Conservation (phyloP, 2,797 vertebrate genomes). For the Passerculus sandwichensis region DNA sequence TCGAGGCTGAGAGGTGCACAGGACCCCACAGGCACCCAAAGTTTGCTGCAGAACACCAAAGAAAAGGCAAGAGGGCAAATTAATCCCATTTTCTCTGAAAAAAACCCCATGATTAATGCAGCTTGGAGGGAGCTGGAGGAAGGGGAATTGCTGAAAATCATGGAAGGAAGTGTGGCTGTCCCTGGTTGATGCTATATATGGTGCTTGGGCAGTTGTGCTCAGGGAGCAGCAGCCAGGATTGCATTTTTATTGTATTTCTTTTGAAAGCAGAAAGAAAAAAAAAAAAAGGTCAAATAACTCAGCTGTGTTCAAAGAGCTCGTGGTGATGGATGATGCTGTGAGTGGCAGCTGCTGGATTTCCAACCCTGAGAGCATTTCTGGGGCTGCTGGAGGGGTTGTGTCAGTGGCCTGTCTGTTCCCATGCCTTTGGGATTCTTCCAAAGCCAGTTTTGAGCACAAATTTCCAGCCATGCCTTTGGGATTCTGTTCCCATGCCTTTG, state of each 20-base stretch:
- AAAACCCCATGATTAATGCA: constrained; percentile 14
- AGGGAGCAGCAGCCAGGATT: constrained; percentile 25
- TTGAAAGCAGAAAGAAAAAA: not conserved
- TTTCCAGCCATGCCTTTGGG: too few species aligned
- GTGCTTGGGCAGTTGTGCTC: constrained; percentile 51
- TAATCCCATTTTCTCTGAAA: not conserved
- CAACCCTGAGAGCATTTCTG: not conserved
- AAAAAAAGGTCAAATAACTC: constrained; percentile 6
- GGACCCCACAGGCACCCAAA: not conserved
- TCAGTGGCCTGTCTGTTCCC: not conserved
- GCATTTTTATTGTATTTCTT: constrained; percentile 57
- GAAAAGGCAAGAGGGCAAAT: not conserved
- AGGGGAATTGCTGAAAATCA: not conserved
- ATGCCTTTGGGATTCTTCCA: not conserved
- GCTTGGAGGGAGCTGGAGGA: constrained; percentile 29
- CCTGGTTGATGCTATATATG: constrained; percentile 57
- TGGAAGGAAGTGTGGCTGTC: constrained; percentile 43
- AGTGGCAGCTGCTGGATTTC: not conserved
- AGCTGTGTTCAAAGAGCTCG: not conserved
- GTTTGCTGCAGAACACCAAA: not conserved
- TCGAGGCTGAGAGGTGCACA: not conserved
- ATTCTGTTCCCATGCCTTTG: too few species aligned
- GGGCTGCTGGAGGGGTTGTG: not conserved
- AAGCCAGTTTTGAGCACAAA: not conserved
- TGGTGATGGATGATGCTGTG: not conserved